Evolutionary conservation across 2,797 vertebrate genomes (phyloP), one percentile per base, ranked within the genome.

Genomic region (Moxostoma hubbsi): DNA sequence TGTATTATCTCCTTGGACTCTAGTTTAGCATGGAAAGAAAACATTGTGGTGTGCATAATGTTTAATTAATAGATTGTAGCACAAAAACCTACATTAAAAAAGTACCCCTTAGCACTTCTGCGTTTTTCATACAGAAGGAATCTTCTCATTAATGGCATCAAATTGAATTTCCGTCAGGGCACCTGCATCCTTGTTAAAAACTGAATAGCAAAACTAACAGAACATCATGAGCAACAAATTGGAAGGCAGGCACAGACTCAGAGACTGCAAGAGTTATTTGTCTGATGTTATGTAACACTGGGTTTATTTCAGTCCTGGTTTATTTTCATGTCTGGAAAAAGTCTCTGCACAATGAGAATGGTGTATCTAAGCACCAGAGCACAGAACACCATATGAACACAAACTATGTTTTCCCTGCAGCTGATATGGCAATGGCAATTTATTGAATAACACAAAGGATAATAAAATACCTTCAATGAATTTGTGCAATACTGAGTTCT

Each of bases 171-270:
- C 61, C 46, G 70, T 81, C 59, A 84, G 77, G 82, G 81, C 82
- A 86, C 81, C 80, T 84, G 82, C 47, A 59, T 73, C 78, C 81
- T 82, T 75, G 82, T 86, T 82, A 81, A 73, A 68, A 84, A 79
- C 75, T 69, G 72, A 84, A 83, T 70, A 73, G 71, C 67, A 79
- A 84, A 84, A 84, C 81, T 79, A 80, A 79, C 78, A 81, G 75
- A 75, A 86, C 75, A 86, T 84, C 82, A 84, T 82, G 82, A 86
- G 81, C 61, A 85, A 84, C 81, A 84, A 86, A 86, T 84, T 82
- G 82, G 64, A 74, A 81, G 36, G 78, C 71, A 66, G 58, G 82
- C 75, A 63, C 63, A 72, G 75, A 77, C 75, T 72, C 53, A 80
- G 67, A 69, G 43, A 82, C 68, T 18, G 62, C 82, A 47, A 77